These are phyloP conservation scores for Zoanthus sansibaricus DNA, from an alignment of 92 coral and sea anemone genomes.

Conservation along the genomic window DNA sequence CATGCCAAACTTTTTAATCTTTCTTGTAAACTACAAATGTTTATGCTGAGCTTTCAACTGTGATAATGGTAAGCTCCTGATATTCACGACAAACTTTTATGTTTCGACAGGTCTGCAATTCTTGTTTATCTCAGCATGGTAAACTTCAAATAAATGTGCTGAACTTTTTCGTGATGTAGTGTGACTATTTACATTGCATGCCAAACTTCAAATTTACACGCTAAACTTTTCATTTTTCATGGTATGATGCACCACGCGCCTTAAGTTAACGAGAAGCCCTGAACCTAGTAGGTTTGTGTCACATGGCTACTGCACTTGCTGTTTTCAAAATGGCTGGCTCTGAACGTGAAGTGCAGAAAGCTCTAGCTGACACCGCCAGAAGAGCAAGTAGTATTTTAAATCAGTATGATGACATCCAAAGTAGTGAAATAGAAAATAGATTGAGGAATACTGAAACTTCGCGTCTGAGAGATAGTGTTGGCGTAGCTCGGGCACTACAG, in stretches of 20 bases:
- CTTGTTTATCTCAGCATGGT: background rate
- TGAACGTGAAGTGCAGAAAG: background rate
- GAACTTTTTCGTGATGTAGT: background rate
- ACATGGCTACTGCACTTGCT: slow-evolving; percentile 16
- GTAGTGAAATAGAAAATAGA: slow-evolving; percentile 3
- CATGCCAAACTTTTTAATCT: background rate
- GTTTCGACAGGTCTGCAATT: background rate
- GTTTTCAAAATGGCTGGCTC: slow-evolving; percentile 24
- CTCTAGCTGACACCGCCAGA: slow-evolving; percentile 18
- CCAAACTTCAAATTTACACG: slow-evolving; percentile 13
- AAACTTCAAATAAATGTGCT: slow-evolving; percentile 21
- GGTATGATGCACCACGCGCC: slow-evolving; percentile 30
- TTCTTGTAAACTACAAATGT: slow-evolving; percentile 3
- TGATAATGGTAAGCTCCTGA: background rate
- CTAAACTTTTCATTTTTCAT: slow-evolving; percentile 13
- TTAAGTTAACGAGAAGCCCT: slow-evolving; percentile 2
- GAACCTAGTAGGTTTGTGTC: slow-evolving; percentile 15
- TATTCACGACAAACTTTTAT: background rate
- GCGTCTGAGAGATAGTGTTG: slow-evolving; percentile 21
- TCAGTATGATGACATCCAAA: background rate
- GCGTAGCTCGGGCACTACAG: slow-evolving; percentile 18
- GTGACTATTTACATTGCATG: slow-evolving; percentile 9
- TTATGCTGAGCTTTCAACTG: slow-evolving; percentile 12
- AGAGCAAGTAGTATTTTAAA: slow-evolving; percentile 15
- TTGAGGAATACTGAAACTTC: slow-evolving; percentile 3